Evolutionary conservation across 2,888 invertebrate species (phyloP), one percentile per base, ranked within the genome.

Genomic region (Ichneumon xanthorius): DNA sequence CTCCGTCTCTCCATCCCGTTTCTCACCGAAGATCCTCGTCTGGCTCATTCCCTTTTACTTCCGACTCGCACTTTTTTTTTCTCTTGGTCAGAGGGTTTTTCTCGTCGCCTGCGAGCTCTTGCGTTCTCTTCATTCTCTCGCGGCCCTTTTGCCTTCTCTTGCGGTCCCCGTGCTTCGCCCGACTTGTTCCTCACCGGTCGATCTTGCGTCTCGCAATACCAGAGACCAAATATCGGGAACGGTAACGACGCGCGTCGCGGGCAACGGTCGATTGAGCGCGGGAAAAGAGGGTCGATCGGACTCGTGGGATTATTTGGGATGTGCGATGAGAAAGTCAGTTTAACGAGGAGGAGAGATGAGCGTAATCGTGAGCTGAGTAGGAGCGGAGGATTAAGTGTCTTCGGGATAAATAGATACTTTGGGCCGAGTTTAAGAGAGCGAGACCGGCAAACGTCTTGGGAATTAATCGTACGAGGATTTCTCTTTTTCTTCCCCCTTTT

Each of bases 371-470:
- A 80, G 80, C 16, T 7, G 72, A 19, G 67, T 6, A 37, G 45
- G 53, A 53, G 78, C 50, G 26, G 55, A 55, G 61, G 55, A 48
- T 63, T 63, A 30, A 71, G 53, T 71, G 6, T 58, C 67, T 83
- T n/a, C 11, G 67, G 58, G 63, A 84, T 78, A 75, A 82, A 78
- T 79, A 79, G 73, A 87, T 79, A 85, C 73, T 75, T 37, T 61
- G 11, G 26, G 78, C n/a, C 19, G 33, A 68, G 73, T 70, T 68
- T 70, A 65, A 77, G 63, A 55, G 68, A 80, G 73, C 77, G 79
- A 76, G 40, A 68, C 55, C 68, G 71, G 70, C 70, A 70, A 33
- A 82, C 30, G 58, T 80, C 61, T 70, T 78, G 22, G 61, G 65
- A 70, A 81, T 78, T 71, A 68, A 68, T 55, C 22, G 40, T 7